Conservation (phyloP, 2,888 invertebrate genomes). For the Ctenicera cuprea region DNA sequence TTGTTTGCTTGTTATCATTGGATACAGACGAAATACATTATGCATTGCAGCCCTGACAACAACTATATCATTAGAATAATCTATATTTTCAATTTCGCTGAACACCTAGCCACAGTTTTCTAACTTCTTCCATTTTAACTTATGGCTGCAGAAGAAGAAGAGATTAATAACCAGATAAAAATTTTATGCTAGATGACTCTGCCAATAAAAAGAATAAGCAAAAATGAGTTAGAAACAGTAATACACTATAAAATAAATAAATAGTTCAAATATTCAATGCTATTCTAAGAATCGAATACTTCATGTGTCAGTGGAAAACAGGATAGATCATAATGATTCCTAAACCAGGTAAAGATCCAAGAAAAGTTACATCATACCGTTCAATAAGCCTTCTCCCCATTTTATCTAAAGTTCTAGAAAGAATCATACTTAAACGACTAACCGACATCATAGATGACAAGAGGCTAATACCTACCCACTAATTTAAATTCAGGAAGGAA, state of each 20-base stretch:
- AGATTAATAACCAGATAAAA: background rate
- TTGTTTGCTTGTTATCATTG: too few species aligned
- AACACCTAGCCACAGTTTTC: constrained; percentile 32
- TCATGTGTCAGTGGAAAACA: constrained; percentile 17
- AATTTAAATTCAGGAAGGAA: background rate
- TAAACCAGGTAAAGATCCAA: constrained; percentile 17
- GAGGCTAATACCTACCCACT: background rate
- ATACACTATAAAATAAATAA: constrained; percentile 17
- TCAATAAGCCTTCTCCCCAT: constrained; percentile 9
- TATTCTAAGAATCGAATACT: constrained; percentile 6
- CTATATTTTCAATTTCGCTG: constrained; percentile 14
- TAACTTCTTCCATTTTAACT: constrained; percentile 14
- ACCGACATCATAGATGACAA: background rate
- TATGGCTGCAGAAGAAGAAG: background rate
- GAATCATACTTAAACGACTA: background rate
- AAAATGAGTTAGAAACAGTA: constrained; percentile 7
- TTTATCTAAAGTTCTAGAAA: constrained; percentile 10
- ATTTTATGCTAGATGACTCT: constrained; percentile 4
- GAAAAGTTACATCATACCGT: constrained; percentile 1
- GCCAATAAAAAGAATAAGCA: constrained; percentile 7
- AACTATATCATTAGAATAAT: background rate
- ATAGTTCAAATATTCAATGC: constrained; percentile 11
- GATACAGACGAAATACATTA: too few species aligned
- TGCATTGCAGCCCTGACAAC: background rate
- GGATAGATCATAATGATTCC: constrained; percentile 4